Evolutionary conservation across 2,113 vertebrate genomes (phyloP), one percentile per base, ranked within the genome.

Genomic region (Anguilla rostrata): DNA sequence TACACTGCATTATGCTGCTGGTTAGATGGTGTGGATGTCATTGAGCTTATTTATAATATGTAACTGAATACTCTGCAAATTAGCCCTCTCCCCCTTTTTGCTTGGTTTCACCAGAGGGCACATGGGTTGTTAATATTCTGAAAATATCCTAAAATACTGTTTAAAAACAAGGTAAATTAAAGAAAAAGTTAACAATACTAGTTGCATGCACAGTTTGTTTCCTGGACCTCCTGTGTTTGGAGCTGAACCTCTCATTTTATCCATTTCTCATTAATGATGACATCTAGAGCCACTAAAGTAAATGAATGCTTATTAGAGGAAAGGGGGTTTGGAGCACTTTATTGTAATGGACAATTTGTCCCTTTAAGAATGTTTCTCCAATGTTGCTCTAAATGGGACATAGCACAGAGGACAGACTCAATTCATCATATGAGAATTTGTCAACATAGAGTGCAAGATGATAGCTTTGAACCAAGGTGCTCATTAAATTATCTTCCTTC

Each of bases 361-460:
- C 81, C 91, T 89, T 92, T 93, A 86, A 89, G 88, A 91, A 86
- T 83, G 86, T 81, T 88, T 90, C 87, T 88, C 90, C 81, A 83
- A 87, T 87, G 87, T 49, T 46, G 26, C 5, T 86, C 91, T 41
- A 60, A 90, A 86, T 84, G 88, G 89, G 91, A 92, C 88, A 87
- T 87, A 88, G 88, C 81, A 0, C 88, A 90, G 86, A 91, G 90
- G 2, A 92, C 92, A 89, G 91, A 92, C 87, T 90, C 92, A 90
- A 95, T 95, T 93, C 92, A 92, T 94, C 91, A 91, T 88, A 84
- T 41, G 79, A 79, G 87, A 90, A 84, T 87, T 92, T 57, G 85
- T 86, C 91, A 89, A 89, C 88, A 84, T 26, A 66, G 26, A 66
- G 86, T 85, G 85, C 88, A 91, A 90, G 91, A 90, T 92, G 93